Conservation (phyloP, 2,113 vertebrate species). For the Oryzias woworae region DNA sequence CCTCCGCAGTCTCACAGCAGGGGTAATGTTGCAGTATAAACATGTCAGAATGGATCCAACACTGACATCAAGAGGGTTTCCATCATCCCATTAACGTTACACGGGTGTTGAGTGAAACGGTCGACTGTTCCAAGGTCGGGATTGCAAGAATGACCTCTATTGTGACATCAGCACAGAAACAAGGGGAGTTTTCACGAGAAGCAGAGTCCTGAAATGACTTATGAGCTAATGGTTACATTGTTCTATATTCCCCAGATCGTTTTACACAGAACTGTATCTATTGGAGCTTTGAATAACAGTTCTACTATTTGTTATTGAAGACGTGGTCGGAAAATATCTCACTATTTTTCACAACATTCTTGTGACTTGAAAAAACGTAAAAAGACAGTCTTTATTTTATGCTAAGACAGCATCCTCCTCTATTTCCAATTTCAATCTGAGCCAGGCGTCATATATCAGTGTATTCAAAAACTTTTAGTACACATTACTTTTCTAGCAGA, state of each 20-base stretch:
- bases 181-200: conserved; percentile 60
- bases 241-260: conserved; percentile 48
- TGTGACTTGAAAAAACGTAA: not conserved
- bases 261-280: conserved; percentile 37
- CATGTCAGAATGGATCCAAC: conserved; percentile 50
- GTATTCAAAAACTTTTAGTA: too few relatives aligned
- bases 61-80: conserved; percentile 58
- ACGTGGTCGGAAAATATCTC: conserved; percentile 39
- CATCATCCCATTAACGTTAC: conserved; percentile 61
- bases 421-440: not conserved
- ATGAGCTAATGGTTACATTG: conserved; percentile 59
- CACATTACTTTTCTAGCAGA: too few relatives aligned
- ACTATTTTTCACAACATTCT: conserved; percentile 36
- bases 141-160: conserved; percentile 58
- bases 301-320: conserved; percentile 42
- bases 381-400: not conserved
- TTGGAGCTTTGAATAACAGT: conserved; percentile 46
- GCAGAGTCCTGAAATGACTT: conserved; percentile 63
- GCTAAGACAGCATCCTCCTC: not conserved
- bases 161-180: conserved; percentile 68
- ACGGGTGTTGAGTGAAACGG: conserved; percentile 53
- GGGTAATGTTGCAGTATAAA: conserved; percentile 39
- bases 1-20: conserved; percentile 16
- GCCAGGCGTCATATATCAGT: too few relatives aligned
- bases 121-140: conserved; percentile 59